Evolutionary conservation across 2,797 vertebrate genomes (phyloP).

Genomic region (Astyanax mexicanus): DNA sequence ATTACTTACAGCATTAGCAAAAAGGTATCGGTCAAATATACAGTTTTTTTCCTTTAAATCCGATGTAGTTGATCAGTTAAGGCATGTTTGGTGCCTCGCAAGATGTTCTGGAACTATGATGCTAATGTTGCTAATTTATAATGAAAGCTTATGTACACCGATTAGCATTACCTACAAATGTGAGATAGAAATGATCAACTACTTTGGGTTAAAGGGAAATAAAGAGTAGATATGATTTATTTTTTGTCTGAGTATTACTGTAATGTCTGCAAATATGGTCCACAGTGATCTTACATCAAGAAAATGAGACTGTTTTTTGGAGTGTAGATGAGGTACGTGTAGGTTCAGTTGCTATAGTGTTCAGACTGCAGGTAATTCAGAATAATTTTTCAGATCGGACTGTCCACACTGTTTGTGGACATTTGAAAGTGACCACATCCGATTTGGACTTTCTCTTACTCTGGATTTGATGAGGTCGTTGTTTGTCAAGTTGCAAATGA

Average conservation of each 20-base stretch:
- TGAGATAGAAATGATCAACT: not conserved
- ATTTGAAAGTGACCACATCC: too few relatives aligned
- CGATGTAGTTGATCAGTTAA: not conserved
- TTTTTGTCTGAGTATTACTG: not conserved
- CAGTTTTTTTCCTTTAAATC: not conserved
- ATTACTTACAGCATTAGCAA: not conserved
- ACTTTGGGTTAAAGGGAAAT: not conserved
- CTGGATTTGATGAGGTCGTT: too few relatives aligned
- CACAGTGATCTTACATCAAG: not conserved
- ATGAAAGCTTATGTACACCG: not conserved
- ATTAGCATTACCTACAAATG: not conserved
- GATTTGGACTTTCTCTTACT: too few relatives aligned
- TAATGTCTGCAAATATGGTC: too few relatives aligned
- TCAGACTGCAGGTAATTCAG: too few relatives aligned
- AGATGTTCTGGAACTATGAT: not conserved
- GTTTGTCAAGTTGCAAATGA: too few relatives aligned
- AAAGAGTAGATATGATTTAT: not conserved
- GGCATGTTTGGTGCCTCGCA: not conserved
- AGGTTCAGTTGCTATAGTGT: not conserved
- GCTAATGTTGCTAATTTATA: not conserved
- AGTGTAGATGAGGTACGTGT: not conserved
- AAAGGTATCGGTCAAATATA: not conserved
- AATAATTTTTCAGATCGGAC: too few relatives aligned
- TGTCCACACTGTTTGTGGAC: too few relatives aligned
- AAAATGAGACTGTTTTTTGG: not conserved